Base-by-base conservation (phyloP, 1,140 invertebrate species). In the Drosophila auraria region DNA sequence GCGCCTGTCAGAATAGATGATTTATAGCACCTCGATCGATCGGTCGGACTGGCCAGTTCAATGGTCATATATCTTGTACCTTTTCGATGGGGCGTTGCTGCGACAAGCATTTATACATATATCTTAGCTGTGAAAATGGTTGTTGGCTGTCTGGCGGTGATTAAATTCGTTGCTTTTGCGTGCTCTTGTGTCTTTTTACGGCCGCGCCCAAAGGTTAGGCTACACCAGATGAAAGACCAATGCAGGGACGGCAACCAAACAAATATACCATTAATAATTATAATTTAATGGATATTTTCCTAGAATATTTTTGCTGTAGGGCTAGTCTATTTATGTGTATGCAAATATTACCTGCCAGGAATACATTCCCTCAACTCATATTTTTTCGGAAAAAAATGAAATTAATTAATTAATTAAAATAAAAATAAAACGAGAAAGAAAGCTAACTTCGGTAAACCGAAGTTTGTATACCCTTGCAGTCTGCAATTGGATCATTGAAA, bases 121-220 rank as follows among this genome's bases (percentile, higher is more conserved):
- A 12, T 33, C 2, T 53, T 54, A 14, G 51, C 51, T 54, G 51
- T 78, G 15, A 56, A 66, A 62, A 62, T 33, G 38, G 9, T 15
- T 44, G 9, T 15, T 42, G 8, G 23, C 27, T 42, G 23, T 70
- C 20, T 15, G 15, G 4, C 17, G 25, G 30, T 45, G 44, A 53
- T 73, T 61, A 44, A 61, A 60, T 36, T 40, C 36, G 14, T 5
- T 15, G 33, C 11, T n/a, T 4, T 75, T 45, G 47, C 50, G 54
- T 66, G 71, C 17, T 71, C 51, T 30, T 42, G 23, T 12, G 14
- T 42, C 23, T 58, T 66, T 68, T 58, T 62, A 64, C 23, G 50
- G 53, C 65, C 78, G 79, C 83, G 70, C 83, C 83, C 72, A 65
- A 49, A 33, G 44, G 70, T 45, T 82, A 71, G 65, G 82, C 82